Base-by-base conservation (phyloP, 2,888 invertebrate genomes). In the Zaprionus lineosus region DNA sequence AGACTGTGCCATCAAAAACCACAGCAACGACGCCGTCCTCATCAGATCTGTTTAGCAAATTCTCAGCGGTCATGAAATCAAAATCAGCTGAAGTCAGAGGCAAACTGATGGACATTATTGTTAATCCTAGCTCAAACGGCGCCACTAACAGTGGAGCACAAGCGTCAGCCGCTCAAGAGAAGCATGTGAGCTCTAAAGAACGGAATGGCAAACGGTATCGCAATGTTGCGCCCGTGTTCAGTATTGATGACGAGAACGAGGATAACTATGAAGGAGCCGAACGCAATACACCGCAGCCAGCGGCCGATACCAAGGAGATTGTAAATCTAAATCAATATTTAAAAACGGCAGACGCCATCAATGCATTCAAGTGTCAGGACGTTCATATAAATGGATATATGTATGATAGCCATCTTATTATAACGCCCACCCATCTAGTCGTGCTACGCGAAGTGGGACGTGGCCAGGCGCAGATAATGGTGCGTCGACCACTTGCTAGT, bases 81-180 rank as follows among this genome's bases (percentile, higher is more conserved):
- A 98, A 97, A 90, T 95, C 97, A 36, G 96, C 95, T 48, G 97
- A 96, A 90, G 95, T 98, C 9, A 98, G 96, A 88, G 97, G 95
- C 18, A 97, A 95, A 90, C 90, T 98, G 47, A 94, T 97, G 73
- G 98, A 97, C 89, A 98, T 98, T 86, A 98, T 98, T 72, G 96
- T 96, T 0, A 98, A 97, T 91, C 96, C 97, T 1, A 71, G 82
- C 41, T 63, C 69, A 14, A 84, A 74, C 41, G 74, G 63, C 7
- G 14, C 52, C 9, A 31, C 55, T 3, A 59, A 12, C 28, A 71
- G 61, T 26, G 76, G 72, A 1, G 63, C 66, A 0, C 77, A 59
- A 28, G 89, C 29, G 90, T 41, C 91, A 21, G 18, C 60, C 4
- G 21, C 47, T 2, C 81, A 85, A 33, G 95, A 95, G 86, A 92